These are phyloP conservation scores for Nemapogon koenigi DNA, from an alignment of 2,888 invertebrate genomes.

Conservation along the genomic window DNA sequence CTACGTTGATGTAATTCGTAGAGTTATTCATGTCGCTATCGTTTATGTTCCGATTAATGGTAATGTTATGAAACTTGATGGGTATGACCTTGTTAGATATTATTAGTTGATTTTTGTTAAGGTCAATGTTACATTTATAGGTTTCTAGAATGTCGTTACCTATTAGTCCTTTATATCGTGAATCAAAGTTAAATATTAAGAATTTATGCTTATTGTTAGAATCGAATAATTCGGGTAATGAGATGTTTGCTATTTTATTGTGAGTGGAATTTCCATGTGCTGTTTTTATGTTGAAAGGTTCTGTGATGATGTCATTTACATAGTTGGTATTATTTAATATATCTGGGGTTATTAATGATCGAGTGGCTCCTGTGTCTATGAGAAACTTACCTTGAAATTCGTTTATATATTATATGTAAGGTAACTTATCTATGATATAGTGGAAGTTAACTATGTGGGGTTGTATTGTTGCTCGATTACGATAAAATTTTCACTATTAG, in stretches of 20 bases:
- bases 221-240: conserved; percentile 4
- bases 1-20: conserved; percentile 1
- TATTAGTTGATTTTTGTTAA: neutral
- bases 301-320: neutral
- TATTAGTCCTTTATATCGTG: conserved; percentile 10
- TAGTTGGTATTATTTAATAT: neutral
- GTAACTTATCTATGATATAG: conserved; percentile 2
- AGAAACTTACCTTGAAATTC: conserved; percentile 7
- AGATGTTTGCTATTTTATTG: neutral
- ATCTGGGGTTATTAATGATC: neutral
- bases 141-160: conserved; percentile 11
- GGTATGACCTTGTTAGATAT: conserved; percentile 1
- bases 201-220: conserved; percentile 9
- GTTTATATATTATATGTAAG: neutral
- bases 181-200: conserved; percentile 12
- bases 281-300: conserved; percentile 2
- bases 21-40: neutral
- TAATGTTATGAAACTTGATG: neutral
- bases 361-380: conserved; percentile 9
- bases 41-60: neutral
- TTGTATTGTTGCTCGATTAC: neutral
- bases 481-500: too few species aligned
- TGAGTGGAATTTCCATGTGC: neutral
- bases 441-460: neutral
- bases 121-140: conserved; percentile 4